Evolutionary conservation across 2,797 vertebrate genomes (phyloP).

Genomic region (Rhyacichthys aspro): DNA sequence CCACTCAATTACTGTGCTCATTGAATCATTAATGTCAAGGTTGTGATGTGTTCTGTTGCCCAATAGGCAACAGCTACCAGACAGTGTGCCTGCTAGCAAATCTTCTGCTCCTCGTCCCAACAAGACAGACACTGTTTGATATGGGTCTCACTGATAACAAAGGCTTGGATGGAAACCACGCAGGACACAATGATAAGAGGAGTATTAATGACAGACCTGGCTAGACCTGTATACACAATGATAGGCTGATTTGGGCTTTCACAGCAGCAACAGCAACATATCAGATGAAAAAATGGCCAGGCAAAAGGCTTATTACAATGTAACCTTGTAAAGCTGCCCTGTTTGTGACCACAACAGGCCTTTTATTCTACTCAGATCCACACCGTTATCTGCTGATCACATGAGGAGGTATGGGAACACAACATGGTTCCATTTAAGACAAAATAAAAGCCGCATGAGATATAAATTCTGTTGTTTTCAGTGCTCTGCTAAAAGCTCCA

Average conservation of each 20-base stretch:
- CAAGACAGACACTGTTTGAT: slow-evolving; percentile 70
- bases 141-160: slow-evolving; percentile 72
- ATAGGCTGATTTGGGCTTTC: slow-evolving; percentile 67
- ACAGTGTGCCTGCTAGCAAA: slow-evolving; percentile 70
- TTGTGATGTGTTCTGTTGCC: slow-evolving; percentile 64
- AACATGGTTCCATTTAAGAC: slow-evolving; percentile 9
- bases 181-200: slow-evolving; percentile 71
- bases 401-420: slow-evolving; percentile 11
- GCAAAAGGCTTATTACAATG: slow-evolving; percentile 63
- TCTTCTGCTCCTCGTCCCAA: slow-evolving; percentile 61
- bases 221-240: slow-evolving; percentile 65
- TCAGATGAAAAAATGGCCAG: slow-evolving; percentile 65
- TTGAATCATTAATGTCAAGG: slow-evolving; percentile 79
- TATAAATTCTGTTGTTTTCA: neutral
- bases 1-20: slow-evolving; percentile 78
- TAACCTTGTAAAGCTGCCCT: slow-evolving; percentile 71
- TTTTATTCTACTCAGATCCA: slow-evolving; percentile 60
- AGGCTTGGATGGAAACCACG: slow-evolving; percentile 66
- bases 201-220: slow-evolving; percentile 74
- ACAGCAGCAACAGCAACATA: slow-evolving; percentile 62
- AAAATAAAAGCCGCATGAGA: slow-evolving; percentile 6
- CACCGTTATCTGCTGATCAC: slow-evolving; percentile 47
- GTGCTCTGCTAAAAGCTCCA: neutral
- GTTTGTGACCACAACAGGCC: slow-evolving; percentile 53
- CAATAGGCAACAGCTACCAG: slow-evolving; percentile 63